Evolutionary conservation across 2,888 invertebrate genomes (phyloP).

Genomic region (Sphecodes monilicornis): DNA sequence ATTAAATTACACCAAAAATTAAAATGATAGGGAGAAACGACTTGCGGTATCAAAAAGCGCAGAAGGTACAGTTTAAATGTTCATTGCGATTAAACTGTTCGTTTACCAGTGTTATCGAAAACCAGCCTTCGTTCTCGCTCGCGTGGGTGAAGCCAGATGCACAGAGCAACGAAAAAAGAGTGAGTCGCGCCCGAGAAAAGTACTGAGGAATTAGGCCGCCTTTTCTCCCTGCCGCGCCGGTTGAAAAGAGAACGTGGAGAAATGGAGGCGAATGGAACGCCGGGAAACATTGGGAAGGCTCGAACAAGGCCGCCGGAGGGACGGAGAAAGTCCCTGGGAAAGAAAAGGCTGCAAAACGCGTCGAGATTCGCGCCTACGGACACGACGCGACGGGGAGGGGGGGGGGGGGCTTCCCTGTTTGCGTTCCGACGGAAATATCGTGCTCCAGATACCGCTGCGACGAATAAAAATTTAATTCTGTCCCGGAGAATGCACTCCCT

Average conservation of each 20-base stretch:
- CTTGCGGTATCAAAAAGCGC: too few species aligned
- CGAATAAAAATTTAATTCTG: constrained; percentile 35
- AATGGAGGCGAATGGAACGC: neutral
- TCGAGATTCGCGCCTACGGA: constrained; percentile 16
- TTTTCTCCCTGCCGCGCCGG: neutral
- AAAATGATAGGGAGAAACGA: neutral
- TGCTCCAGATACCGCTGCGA: constrained; percentile 18
- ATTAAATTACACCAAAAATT: neutral
- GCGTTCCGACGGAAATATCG: constrained; percentile 15
- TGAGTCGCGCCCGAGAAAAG: neutral
- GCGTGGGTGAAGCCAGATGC: neutral
- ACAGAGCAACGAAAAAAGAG: neutral
- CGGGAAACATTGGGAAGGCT: neutral
- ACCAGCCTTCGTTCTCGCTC: too few species aligned
- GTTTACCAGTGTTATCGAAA: neutral
- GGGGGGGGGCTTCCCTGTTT: constrained; percentile 14
- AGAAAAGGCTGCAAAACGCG: neutral
- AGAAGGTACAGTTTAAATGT: neutral
- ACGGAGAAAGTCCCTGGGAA: neutral
- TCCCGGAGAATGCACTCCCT: neutral
- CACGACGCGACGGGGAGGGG: too few species aligned
- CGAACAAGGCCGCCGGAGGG: constrained; percentile 11
- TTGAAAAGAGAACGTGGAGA: constrained; percentile 1
- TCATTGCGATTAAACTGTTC: neutral
- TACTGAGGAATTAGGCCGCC: constrained; percentile 14